Percentiles rank a stretch among this genome's conserved stretches.
Evolutionary conservation across 2,888 invertebrate species (phyloP).

Genomic region (Drosophila barbarae): DNA sequence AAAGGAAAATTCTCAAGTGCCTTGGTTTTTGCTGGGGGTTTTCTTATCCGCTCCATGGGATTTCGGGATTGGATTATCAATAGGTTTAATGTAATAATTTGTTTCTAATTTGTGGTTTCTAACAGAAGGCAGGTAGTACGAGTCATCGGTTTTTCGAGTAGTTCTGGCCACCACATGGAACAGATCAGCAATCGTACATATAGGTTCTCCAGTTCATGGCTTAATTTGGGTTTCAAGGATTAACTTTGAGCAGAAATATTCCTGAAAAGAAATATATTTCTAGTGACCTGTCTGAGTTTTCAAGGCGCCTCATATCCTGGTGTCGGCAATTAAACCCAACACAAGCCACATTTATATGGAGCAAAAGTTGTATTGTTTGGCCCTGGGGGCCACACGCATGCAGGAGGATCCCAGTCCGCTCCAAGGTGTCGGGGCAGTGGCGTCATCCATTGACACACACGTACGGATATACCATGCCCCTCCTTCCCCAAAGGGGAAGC

Average conservation of each 20-base stretch:
- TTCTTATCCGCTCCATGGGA: constrained; percentile 47
- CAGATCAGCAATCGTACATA: constrained; percentile 6
- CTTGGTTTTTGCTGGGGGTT: constrained; percentile 20
- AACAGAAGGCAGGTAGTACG: constrained; percentile 42
- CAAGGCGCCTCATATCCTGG: constrained; percentile 30
- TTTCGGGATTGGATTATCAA: constrained; percentile 35
- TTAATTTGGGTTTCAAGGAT: constrained; percentile 16
- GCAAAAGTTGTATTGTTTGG: constrained; percentile 26
- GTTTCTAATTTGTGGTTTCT: constrained; percentile 70
- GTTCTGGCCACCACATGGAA: constrained; percentile 26
- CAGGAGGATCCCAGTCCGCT: constrained; percentile 15
- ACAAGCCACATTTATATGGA: constrained; percentile 31
- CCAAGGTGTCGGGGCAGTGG: constrained; percentile 59
- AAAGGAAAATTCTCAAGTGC: constrained; percentile 58
- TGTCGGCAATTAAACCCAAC: constrained; percentile 40
- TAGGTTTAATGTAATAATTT: constrained; percentile 56
- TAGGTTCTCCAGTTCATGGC: constrained; percentile 21
- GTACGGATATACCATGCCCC: constrained; percentile 18
- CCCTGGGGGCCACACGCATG: constrained; percentile 33
- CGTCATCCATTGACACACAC: constrained; percentile 64
- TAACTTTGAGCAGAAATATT: constrained; percentile 11
- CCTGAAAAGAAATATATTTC: background rate
- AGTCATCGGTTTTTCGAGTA: constrained; percentile 34
- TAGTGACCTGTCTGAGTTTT: constrained; percentile 16
- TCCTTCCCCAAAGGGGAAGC: constrained; percentile 18